Evolutionary conservation across 2,888 invertebrate species (phyloP).

Genomic region (Trissolcus brochymenae): DNA sequence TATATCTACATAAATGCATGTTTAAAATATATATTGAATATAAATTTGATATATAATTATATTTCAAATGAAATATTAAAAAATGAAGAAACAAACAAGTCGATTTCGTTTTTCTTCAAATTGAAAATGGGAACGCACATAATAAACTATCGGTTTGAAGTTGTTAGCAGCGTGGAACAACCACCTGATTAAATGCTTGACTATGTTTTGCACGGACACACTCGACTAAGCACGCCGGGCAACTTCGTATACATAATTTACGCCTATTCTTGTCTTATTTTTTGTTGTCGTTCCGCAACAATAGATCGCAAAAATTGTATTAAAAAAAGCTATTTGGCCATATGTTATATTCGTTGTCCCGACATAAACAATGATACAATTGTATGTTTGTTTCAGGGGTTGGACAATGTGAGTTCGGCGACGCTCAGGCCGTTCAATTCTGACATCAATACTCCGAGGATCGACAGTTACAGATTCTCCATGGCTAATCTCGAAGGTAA

Average conservation of each 20-base stretch:
- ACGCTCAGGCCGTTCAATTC: constrained; percentile 81
- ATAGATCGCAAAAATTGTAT: not conserved
- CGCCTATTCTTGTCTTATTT: not conserved
- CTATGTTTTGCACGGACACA: constrained; percentile 60
- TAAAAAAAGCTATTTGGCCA: not conserved
- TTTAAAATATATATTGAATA: too few species aligned
- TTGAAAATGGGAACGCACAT: constrained; percentile 22
- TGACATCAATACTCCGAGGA: constrained; percentile 87
- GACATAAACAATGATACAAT: not conserved
- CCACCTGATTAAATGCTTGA: constrained; percentile 70
- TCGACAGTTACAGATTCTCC: constrained; percentile 94
- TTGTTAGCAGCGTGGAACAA: constrained; percentile 59
- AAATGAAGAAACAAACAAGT: not conserved
- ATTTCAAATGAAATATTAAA: too few species aligned
- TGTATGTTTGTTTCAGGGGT: constrained; percentile 80
- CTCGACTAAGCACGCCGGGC: constrained; percentile 59
- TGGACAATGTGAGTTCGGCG: constrained; percentile 81
- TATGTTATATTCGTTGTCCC: not conserved
- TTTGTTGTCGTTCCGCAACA: constrained; percentile 15
- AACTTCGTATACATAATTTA: too few species aligned
- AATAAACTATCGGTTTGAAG: constrained; percentile 54
- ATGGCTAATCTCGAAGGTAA: constrained; percentile 94
- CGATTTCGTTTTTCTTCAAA: not conserved
- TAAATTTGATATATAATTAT: too few species aligned
- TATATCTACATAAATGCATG: too few species aligned